Evolutionary conservation across 37 sponge, comb jelly and placozoan genomes (phyloP).

Genomic region (Cliona cf. orientalis): DNA sequence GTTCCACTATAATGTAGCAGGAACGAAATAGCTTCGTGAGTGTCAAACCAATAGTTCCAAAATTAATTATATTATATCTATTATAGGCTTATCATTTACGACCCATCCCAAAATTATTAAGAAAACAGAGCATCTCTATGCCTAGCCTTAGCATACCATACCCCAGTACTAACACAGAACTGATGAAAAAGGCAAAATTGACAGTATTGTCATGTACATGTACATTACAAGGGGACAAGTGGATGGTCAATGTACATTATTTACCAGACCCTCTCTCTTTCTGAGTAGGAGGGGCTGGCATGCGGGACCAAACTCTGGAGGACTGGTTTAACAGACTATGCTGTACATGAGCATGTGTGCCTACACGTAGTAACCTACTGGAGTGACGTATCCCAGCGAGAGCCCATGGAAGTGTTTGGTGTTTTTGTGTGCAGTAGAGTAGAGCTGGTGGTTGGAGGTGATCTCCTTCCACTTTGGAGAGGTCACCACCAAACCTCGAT

Average conservation of each 20-base stretch:
- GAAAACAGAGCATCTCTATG: too few species aligned
- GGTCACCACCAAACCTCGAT: slow-evolving; percentile 72
- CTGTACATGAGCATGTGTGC: neutral
- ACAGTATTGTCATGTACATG: too few species aligned
- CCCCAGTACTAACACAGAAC: too few species aligned
- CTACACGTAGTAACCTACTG: slow-evolving; percentile 50
- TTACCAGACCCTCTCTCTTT: too few species aligned
- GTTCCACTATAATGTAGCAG: slow-evolving; percentile 88
- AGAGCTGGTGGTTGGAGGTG: slow-evolving; percentile 62
- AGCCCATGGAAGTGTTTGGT: slow-evolving; percentile 35
- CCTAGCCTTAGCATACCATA: too few species aligned
- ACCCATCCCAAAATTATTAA: too few species aligned
- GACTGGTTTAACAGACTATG: neutral
- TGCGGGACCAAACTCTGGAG: neutral
- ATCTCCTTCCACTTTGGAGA: slow-evolving; percentile 80
- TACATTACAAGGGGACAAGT: neutral
- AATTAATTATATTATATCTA: neutral
- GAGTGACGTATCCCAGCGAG: slow-evolving; percentile 88
- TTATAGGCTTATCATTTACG: too few species aligned
- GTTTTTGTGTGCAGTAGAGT: slow-evolving; percentile 38
- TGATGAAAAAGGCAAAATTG: too few species aligned
- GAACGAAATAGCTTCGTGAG: neutral
- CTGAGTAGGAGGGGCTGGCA: too few species aligned
- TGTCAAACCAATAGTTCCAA: neutral
- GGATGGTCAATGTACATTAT: too few species aligned